A percentile compares a stretch with the other conserved stretches of the same genome.
Evolutionary conservation across 2,888 invertebrate genomes (phyloP).

Genomic region (Dilophus febrilis): DNA sequence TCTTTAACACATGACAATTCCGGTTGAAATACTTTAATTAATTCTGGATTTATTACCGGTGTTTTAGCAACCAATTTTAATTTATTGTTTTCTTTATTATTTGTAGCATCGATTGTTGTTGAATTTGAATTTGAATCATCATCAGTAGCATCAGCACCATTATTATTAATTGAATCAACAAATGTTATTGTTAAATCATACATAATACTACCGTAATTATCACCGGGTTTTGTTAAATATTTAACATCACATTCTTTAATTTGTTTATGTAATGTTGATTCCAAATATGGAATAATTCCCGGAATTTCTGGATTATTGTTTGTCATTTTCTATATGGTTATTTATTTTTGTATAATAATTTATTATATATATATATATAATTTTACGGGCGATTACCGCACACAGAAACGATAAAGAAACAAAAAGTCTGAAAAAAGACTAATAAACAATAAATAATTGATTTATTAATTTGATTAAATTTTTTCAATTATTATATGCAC

Average conservation of each 20-base stretch:
- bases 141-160: too few relatives aligned
- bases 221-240: slow-evolving; percentile 36
- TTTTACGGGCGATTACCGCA: too few relatives aligned
- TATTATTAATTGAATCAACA: slow-evolving; percentile 17
- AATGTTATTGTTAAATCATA: slow-evolving; percentile 24
- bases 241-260: slow-evolving; percentile 26
- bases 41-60: slow-evolving; percentile 35
- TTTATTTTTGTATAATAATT: too few relatives aligned
- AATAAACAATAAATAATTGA: too few relatives aligned
- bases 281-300: slow-evolving; percentile 19
- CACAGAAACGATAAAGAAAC: too few relatives aligned
- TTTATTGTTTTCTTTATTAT: slow-evolving; percentile 8
- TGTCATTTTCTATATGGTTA: too few relatives aligned
- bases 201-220: slow-evolving; percentile 45
- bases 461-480: too few relatives aligned
- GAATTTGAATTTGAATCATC: neutral
- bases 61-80: slow-evolving; percentile 38
- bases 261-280: slow-evolving; percentile 18
- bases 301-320: slow-evolving; percentile 2
- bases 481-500: too few relatives aligned
- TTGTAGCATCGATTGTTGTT: neutral
- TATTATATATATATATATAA: too few relatives aligned
- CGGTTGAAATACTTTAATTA: slow-evolving; percentile 37
- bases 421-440: too few relatives aligned
- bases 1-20: slow-evolving; percentile 39